Conservation (phyloP, 2,797 vertebrate species). For the Todus mexicanus region DNA sequence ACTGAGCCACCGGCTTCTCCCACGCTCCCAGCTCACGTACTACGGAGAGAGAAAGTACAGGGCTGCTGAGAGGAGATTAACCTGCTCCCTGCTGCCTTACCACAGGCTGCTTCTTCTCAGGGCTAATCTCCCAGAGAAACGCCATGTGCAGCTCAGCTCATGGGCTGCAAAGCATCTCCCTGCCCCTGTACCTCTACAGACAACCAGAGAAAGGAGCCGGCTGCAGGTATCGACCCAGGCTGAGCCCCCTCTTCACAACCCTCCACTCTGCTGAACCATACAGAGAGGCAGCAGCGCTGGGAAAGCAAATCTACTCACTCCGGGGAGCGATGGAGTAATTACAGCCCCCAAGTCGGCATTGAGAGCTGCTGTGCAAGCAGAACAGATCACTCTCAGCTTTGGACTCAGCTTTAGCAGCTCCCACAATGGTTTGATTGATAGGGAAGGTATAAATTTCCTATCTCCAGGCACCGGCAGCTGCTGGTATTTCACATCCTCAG, state of each 20-base stretch:
- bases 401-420: neutral
- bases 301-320: neutral
- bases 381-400: neutral
- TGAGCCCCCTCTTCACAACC: neutral
- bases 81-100: neutral
- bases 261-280: neutral
- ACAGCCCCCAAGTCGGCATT: fast-evolving
- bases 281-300: neutral
- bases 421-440: neutral
- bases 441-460: neutral
- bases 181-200: neutral
- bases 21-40: neutral
- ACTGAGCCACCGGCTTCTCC: neutral
- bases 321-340: neutral
- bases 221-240: fast-evolving
- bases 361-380: neutral
- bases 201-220: neutral
- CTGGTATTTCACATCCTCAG: neutral
- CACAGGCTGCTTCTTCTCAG: neutral
- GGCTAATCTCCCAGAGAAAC: neutral
- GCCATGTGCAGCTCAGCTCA: fast-evolving
- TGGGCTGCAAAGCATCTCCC: neutral
- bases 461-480: neutral
- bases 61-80: neutral
- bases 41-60: neutral